Percentiles rank a stretch among this genome's conserved stretches.
These are phyloP conservation scores for Sitophilus oryzae DNA, from an alignment of 1,140 invertebrate species.

Conservation along the genomic window DNA sequence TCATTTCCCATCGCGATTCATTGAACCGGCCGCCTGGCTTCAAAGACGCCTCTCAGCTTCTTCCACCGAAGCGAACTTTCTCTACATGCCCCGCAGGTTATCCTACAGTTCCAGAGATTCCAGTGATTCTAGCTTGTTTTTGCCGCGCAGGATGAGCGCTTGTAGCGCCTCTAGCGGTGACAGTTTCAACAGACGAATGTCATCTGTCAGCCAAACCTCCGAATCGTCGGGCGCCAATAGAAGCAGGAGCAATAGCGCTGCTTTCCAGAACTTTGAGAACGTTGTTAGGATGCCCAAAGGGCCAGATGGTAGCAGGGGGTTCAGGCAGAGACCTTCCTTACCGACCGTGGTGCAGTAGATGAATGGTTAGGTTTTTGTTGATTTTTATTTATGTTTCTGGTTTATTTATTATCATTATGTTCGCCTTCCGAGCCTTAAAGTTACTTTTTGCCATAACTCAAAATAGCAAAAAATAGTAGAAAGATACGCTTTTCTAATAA, in stretches of 20 bases:
- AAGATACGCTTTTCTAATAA: no score
- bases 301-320: slow-evolving; percentile 78
- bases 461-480: no score
- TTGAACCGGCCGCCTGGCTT: slow-evolving; percentile 58
- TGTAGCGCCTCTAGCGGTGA: slow-evolving; percentile 47
- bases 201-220: slow-evolving; percentile 48
- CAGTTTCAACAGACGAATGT: slow-evolving; percentile 47
- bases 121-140: slow-evolving; percentile 50
- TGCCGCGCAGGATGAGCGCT: slow-evolving; percentile 52
- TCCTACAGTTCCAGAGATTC: slow-evolving; percentile 54
- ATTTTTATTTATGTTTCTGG: no score
- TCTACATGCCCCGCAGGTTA: slow-evolving; percentile 52
- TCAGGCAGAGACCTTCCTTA: slow-evolving; percentile 45
- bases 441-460: no score
- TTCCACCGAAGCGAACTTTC: slow-evolving; percentile 52
- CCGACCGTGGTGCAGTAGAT: slow-evolving; percentile 20
- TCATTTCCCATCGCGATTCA: slow-evolving; percentile 47
- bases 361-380: no score
- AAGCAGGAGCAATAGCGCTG: slow-evolving; percentile 52
- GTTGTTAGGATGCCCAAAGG: slow-evolving; percentile 73
- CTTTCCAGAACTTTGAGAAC: slow-evolving; percentile 54
- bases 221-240: slow-evolving; percentile 43
- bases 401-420: no score
- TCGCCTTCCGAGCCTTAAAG: no score
- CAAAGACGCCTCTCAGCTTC: slow-evolving; percentile 55